Evolutionary conservation across 2,113 vertebrate genomes (phyloP), one percentile per base, ranked within the genome.

Genomic region (Cavia aperea): DNA sequence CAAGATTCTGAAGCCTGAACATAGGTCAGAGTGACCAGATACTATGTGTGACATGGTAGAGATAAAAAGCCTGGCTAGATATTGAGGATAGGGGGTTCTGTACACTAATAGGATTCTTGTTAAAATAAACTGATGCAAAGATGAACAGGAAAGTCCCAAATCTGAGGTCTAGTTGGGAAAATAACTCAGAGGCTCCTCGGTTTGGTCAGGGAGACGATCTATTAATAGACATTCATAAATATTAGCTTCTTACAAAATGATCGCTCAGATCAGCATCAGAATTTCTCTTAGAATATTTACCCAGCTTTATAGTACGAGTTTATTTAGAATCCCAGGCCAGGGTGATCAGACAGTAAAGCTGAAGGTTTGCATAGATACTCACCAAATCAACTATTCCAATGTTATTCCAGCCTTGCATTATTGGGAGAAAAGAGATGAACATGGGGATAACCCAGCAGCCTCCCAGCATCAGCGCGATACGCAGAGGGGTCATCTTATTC

Each of bases 361-460:
- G 68, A 21, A 5, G 13, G 3, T 88, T 72, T 75, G 56, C 5
- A 33, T 31, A 31, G 49, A 89, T 94, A 97, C 99, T 99, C 97
- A 99, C 99, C 98, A 98, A 96, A 83, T 99, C 97, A 88, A 98
- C 96, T 95, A 99, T 99, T 97, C 99, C 99, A 84, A 99, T 99
- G 97, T 98, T 99, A 96, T 99, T 99, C 99, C 99, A 99, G 97
- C 99, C 99, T 97, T 99, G 99, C 99, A 99, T 99, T 97, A 99
- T 99, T 82, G 99, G 99, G 91, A 99, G 98, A 96, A 99, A 99
- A 58, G 99, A 99, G 97, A 99, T 99, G 95, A 99, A 98, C 46
- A 98, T 98, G 19, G 99, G 99, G 95, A 99, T 99, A 58, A 99
- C 97, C 99, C 99, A 99, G 97, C 99, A 99, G 94, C 99, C 99